phyloP scores from a whole-genome alignment of 2,888 invertebrate species.

The Ceratothoa steindachneri region DNA sequence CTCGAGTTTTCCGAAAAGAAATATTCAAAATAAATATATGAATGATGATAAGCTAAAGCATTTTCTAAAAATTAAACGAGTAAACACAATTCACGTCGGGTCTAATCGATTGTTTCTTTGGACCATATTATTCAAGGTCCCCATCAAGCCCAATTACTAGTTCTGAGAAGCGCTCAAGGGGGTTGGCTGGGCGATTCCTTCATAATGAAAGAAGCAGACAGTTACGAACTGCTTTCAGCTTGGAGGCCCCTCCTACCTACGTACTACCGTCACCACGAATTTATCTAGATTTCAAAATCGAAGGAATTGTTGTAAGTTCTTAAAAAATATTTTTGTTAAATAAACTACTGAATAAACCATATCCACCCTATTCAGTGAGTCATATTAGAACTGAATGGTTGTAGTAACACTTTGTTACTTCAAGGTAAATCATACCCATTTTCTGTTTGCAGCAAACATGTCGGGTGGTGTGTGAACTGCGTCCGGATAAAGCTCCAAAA shows the following conservation, averaged over 20 bases:
- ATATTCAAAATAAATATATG: too few relatives aligned
- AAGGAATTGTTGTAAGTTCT: slow-evolving; percentile 5
- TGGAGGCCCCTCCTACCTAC: slow-evolving; percentile 29
- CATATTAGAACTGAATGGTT: background rate
- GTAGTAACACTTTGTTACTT: background rate
- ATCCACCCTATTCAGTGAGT: background rate
- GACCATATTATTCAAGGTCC: background rate
- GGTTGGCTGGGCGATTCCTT: background rate
- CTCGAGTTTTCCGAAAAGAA: too few relatives aligned
- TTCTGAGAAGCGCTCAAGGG: background rate
- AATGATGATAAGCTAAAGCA: too few relatives aligned
- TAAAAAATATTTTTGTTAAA: background rate
- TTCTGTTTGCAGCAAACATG: slow-evolving; percentile 54
- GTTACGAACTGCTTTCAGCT: slow-evolving; percentile 38
- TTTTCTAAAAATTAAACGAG: too few relatives aligned
- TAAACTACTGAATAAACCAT: background rate
- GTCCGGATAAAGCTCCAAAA: slow-evolving; percentile 72
- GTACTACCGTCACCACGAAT: slow-evolving; percentile 37
- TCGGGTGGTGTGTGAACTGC: slow-evolving; percentile 70
- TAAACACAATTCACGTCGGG: too few relatives aligned
- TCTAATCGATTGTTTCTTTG: too few relatives aligned
- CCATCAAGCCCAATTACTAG: background rate
- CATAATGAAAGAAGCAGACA: background rate
- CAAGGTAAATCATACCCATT: background rate
- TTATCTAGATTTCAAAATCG: slow-evolving; percentile 29